These are phyloP conservation scores for Lasioglossum zephyrum DNA, from an alignment of 2,888 invertebrate species.

Conservation along the genomic window DNA sequence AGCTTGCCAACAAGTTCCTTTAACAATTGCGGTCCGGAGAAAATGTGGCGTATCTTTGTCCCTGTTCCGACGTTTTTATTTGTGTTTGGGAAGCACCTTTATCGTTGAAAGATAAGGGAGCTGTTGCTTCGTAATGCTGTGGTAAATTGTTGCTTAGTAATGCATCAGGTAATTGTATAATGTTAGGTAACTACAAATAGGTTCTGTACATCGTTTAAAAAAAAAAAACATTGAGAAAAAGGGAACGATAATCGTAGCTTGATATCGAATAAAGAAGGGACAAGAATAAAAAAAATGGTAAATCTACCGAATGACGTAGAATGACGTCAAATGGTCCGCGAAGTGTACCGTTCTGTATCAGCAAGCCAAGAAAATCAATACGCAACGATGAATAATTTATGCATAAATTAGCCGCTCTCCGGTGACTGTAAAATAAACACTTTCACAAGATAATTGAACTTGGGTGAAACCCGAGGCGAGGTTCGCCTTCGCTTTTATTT, in stretches of 20 bases:
- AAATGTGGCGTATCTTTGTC: not conserved
- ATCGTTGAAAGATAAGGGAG: not conserved
- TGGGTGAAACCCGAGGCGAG: not conserved
- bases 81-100: not conserved
- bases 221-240: not conserved
- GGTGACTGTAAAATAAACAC: not conserved
- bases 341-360: not conserved
- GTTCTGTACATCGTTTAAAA: not conserved
- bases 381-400: not conserved
- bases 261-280: not conserved
- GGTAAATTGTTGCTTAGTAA: not conserved
- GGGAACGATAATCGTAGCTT: not conserved
- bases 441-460: constrained; percentile 25
- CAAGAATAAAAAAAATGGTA: not conserved
- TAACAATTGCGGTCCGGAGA: not conserved
- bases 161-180: not conserved
- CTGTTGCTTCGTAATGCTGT: not conserved
- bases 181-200: not conserved
- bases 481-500: not conserved
- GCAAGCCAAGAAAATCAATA: not conserved
- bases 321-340: not conserved
- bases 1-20: not conserved
- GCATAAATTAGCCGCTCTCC: not conserved
- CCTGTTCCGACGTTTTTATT: not conserved
- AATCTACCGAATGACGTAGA: not conserved